Evolutionary conservation across 37 sponge, comb jelly and placozoan genomes (phyloP), one percentile per base, ranked within the genome.

Genomic region (Cliona cf. orientalis): DNA sequence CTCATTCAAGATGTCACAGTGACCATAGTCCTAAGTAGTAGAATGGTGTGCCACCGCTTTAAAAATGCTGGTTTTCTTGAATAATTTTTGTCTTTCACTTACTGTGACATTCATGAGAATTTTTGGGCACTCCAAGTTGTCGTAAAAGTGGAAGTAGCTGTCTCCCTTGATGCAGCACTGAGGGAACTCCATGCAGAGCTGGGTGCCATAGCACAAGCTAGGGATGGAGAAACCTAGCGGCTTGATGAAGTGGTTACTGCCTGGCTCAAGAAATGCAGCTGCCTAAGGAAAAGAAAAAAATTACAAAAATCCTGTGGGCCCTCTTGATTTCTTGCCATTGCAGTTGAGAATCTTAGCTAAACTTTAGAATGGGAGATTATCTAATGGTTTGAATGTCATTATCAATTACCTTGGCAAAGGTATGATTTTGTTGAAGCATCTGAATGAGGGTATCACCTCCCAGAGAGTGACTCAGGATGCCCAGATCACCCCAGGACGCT

Each of bases 1-100:
- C 32, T 88, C 83, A 71, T 81, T 76, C 22, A 87, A 62, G n/a
- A 88, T 88, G 62, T 82, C 89, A 76, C 89, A 88, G 55, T 88
- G 89, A 26, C 89, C 89, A 82, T 66, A 88, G 2, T 71, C 78
- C 83, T 88, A 31, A 28, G 40, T 58, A 21, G 26, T 36, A 35
- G 35, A 33, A 9, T n/a, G n/a, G n/a, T n/a, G n/a, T n/a, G n/a
- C n/a, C n/a, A n/a, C n/a, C n/a, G n/a, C n/a, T n/a, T n/a, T n/a
- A n/a, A n/a, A n/a, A n/a, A n/a, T n/a, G n/a, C n/a, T n/a, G n/a
- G n/a, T n/a, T n/a, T n/a, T n/a, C n/a, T n/a, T n/a, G n/a, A n/a
- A n/a, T n/a, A n/a, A n/a, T n/a, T n/a, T n/a, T n/a, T 17, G 36
- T 60, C 3, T 31, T 80, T 7, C 0, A 39, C 80, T 79, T 72